Evolutionary conservation across 2,888 invertebrate species (phyloP).

Genomic region (Laothoe populi): DNA sequence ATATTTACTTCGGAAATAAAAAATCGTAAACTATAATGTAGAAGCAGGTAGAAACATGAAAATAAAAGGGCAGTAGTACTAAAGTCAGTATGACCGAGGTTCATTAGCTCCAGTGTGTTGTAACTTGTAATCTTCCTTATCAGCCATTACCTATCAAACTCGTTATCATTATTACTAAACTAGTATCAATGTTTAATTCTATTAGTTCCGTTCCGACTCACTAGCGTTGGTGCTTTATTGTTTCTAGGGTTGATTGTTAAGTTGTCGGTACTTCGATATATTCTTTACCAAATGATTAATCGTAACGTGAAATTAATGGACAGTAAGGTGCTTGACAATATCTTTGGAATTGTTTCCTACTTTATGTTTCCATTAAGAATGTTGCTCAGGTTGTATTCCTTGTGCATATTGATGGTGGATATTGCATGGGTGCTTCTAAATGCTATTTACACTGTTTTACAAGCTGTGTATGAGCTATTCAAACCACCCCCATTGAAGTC

Average conservation of each 20-base stretch:
- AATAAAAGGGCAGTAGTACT: too few species aligned
- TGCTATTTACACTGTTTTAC: constrained; percentile 78
- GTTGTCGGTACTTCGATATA: not conserved
- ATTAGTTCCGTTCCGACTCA: constrained; percentile 29
- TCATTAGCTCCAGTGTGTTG: constrained; percentile 3
- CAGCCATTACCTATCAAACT: constrained; percentile 26
- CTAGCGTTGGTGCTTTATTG: not conserved
- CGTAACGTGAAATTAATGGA: constrained; percentile 37
- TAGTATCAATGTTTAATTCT: constrained; percentile 26
- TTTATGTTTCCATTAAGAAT: constrained; percentile 79
- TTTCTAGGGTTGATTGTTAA: not conserved
- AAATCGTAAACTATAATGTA: too few species aligned
- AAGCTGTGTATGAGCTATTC: constrained; percentile 78
- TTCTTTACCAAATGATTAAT: constrained; percentile 6
- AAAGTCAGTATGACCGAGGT: not conserved
- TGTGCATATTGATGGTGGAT: constrained; percentile 82
- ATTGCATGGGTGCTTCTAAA: constrained; percentile 79
- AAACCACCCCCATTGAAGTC: constrained; percentile 86
- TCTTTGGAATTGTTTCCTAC: constrained; percentile 58
- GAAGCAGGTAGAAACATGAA: too few species aligned
- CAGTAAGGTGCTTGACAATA: constrained; percentile 43
- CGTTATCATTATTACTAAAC: constrained; percentile 21
- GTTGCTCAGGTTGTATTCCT: constrained; percentile 82
- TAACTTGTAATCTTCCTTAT: constrained; percentile 11
- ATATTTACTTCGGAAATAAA: too few species aligned